Evolutionary conservation across 2,888 invertebrate species (phyloP), one percentile per base, ranked within the genome.

Genomic region (Cheilosia urbana): DNA sequence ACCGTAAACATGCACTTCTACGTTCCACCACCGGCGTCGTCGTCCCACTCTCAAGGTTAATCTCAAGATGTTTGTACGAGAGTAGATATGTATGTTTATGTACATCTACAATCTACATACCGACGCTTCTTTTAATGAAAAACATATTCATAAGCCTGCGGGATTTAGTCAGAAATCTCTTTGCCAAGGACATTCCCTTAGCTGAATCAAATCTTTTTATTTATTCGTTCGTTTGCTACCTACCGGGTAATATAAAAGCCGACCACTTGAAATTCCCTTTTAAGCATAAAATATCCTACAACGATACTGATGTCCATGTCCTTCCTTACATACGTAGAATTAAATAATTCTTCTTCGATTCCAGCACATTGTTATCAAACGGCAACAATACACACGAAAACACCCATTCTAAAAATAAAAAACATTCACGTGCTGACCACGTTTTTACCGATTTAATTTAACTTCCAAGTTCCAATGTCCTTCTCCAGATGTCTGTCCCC

Each of bases 401-500:
- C n/a, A n/a, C 45, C 17, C 2, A 6, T 1, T 42, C 6, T 17
- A 42, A 2, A 6, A 5, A 49, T 11, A 51, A n/a, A 27, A 13
- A 4, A 60, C 6, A 60, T 79, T 76, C 62, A 84, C 66, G 84
- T 71, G 75, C 47, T 60, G 60, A 76, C 69, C 75, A 84, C 66
- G 65, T 79, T 84, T 65, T 40, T 17, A 75, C 55, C 34, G 47
- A 76, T 76, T 71, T 66, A 71, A 24, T 24, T 24, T 24, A 2
- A 69, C 58, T 69, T 75, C 49, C 78, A 84, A 69, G 63, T 69
- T 75, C 49, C 78, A 84, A 60, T 60, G 45, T 79, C 65, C 66
- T 79, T 42, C 65, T 75, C 37, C 63, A 75, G 65, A 84, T 79
- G 79, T 84, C 84, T 75, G 27, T 27, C 1, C 27, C 7, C 27